phyloP scores from a whole-genome alignment of 2,113 vertebrate genomes.

The Cyphomyrus plagiostoma region DNA sequence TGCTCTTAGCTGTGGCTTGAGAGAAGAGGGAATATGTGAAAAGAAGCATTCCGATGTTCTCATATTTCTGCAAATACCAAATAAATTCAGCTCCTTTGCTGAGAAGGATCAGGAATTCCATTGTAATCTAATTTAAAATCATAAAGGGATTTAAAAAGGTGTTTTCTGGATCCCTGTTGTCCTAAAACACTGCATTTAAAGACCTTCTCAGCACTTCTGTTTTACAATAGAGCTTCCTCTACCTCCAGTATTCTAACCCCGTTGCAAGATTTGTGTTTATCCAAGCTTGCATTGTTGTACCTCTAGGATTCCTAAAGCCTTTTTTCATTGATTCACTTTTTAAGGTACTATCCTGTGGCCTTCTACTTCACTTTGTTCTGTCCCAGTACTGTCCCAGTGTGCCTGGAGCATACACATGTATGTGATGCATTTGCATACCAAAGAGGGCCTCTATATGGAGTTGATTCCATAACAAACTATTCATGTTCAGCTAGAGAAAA shows the following conservation, averaged over 20 bases:
- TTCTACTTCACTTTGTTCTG: not conserved
- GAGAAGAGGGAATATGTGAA: not conserved
- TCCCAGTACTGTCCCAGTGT: not conserved
- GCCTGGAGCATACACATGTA: not conserved
- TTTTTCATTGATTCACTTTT: not conserved
- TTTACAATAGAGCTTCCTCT: not conserved
- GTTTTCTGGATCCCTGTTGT: slow-evolving; percentile 11
- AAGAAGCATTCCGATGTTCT: not conserved
- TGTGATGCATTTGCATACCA: not conserved
- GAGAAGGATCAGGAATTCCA: not conserved
- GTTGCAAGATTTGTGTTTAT: not conserved
- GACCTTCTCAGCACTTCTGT: not conserved
- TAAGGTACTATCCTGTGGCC: not conserved
- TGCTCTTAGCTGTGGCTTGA: not conserved
- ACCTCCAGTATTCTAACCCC: not conserved
- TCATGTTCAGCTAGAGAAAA: not conserved
- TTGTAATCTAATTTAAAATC: slow-evolving; percentile 33
- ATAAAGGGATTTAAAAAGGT: slow-evolving; percentile 38
- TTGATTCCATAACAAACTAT: not conserved
- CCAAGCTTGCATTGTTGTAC: not conserved
- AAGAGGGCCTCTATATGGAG: not conserved
- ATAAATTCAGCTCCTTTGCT: not conserved
- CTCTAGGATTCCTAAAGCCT: not conserved
- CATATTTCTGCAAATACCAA: not conserved
- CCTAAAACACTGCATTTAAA: slow-evolving; percentile 26